Evolutionary conservation across 1,140 invertebrate genomes (phyloP), one percentile per base, ranked within the genome.

Genomic region (Drosophila seguyi): DNA sequence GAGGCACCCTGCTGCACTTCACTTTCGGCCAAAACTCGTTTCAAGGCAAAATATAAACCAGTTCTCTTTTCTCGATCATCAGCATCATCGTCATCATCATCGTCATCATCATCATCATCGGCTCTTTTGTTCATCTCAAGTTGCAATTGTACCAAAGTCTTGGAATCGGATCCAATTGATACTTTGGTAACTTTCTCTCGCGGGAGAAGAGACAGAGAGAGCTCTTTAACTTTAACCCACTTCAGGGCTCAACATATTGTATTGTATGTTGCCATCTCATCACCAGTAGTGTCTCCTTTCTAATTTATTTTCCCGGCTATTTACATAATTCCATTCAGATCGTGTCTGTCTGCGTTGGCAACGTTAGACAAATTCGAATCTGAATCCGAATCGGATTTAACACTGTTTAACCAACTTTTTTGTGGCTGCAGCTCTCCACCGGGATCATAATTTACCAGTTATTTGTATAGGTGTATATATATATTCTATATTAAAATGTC

Each of bases 1-100:
- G 29, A 20, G 11, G 31, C 41, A n/a, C 16, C 41, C n/a, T 20
- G 42, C 25, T 72, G 84, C 84, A 84, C 83, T 87, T 87, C 83
- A 87, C 83, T 87, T 87, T 87, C 83, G 75, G 34, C 50, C 50
- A 58, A 87, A 88, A 87, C 83, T 55, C n/a, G 83, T 88, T 88
- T 86, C 48, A 58, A 61, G 63, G 75, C 45, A 45, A 62, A 38
- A 31, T n/a, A 16, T 25, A 75, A 86, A 86, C 83, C 82, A 82
- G 83, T 86, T 88, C 39, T 39, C 39, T 57, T 16, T 29, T 41
- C 58, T 58, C 42, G 38, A 29, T 16, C 47, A 31, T 25, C 44
- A 25, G 1, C 45, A 48, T 45, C 44, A 34, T 41, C 39, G 29
- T 20, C n/a, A n/a, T n/a, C n/a, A n/a, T n/a, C n/a, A n/a, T n/a